These are phyloP conservation scores for Sinocyclocheilus rhinocerous DNA, from an alignment of 2,113 vertebrate genomes.

Conservation along the genomic window DNA sequence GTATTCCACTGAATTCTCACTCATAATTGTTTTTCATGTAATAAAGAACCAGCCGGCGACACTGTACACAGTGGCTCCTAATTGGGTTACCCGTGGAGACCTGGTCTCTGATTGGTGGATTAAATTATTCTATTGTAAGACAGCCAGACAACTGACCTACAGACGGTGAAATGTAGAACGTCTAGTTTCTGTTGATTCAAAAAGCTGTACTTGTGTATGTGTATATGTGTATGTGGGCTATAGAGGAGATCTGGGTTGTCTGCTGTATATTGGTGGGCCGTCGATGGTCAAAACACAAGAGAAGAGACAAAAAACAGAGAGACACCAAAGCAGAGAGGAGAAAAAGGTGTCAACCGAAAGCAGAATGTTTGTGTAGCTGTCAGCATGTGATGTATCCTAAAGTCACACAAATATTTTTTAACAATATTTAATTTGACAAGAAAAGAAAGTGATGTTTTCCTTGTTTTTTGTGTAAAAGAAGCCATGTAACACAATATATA, in stretches of 20 bases:
- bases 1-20: background rate
- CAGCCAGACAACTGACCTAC: slow-evolving; percentile 24
- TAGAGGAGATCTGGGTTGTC: slow-evolving; percentile 56
- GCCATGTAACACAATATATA: no score
- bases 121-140: background rate
- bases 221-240: slow-evolving; percentile 2
- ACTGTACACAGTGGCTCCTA: background rate
- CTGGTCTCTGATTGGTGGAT: slow-evolving; percentile 11
- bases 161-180: slow-evolving; percentile 36
- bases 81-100: background rate
- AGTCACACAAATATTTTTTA: background rate
- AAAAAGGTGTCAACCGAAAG: background rate
- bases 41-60: background rate
- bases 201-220: slow-evolving; percentile 29
- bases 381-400: no score
- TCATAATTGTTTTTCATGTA: background rate
- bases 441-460: no score
- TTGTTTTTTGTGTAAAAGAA: no score
- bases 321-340: background rate
- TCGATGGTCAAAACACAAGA: slow-evolving; percentile 52
- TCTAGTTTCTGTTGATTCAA: slow-evolving; percentile 28
- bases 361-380: background rate
- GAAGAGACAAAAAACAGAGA: background rate
- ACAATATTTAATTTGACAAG: no score
- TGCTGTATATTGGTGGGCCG: slow-evolving; percentile 43